Evolutionary conservation across 2,113 vertebrate species (phyloP), one percentile per base, ranked within the genome.

Genomic region (Garra rufa): DNA sequence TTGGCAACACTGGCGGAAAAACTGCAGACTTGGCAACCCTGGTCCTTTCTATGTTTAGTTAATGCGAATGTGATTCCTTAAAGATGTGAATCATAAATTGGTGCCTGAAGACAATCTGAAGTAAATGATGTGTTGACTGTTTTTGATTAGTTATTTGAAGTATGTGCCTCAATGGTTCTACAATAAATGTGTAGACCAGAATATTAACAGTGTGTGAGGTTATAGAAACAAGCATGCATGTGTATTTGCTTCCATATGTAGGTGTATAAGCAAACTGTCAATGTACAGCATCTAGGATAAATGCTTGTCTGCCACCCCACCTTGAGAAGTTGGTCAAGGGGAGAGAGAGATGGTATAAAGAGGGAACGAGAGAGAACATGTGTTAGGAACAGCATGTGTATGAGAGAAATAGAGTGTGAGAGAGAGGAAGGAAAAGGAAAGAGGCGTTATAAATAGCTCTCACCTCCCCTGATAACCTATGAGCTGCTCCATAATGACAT

Each of bases 401-500:
- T 52, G 26, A 28, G 48, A 65, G 44, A 21, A 26, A 79, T 44
- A 76, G 69, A 38, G 61, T 19, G 26, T 55, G 50, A 57, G 76
- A 74, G 55, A 79, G n/a, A 30, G 52, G 21, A 80, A 50, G 41
- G 34, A 55, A 50, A n/a, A 83, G 34, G 14, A 65, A 30, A 76
- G 28, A 55, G 41, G 19, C 4, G 21, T 17, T 85, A 82, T 48
- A 88, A 85, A 86, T 77, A 88, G 55, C 9, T 10, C 26, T 44
- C 34, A 52, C 78, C 67, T 63, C 73, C 52, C 74, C 41, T 76
- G 74, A 79, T 85, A 83, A 81, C 61, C 87, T 75, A 21, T 71
- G 70, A 80, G 84, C 81, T 85, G 76, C 87, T 79, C 75, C 70
- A 61, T 81, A 88, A 88, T 88, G 74, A 76, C 81, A 88, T 55